Conservation (phyloP, 2,797 vertebrate genomes). For the Scleropages formosus region DNA sequence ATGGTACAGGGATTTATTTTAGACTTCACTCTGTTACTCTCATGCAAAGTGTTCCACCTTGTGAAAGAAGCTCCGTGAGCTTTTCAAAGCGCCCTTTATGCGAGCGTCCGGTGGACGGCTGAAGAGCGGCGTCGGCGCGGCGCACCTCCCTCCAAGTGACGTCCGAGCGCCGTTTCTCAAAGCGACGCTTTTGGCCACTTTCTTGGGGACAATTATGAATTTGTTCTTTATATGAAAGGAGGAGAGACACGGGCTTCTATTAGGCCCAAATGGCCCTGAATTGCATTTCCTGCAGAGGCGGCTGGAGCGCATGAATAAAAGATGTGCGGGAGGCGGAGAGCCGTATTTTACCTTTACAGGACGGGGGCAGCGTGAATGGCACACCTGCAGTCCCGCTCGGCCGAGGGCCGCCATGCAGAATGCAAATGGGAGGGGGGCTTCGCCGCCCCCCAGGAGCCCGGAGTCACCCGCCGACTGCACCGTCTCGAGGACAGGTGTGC, state of each 20-base stretch:
- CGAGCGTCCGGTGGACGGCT: no score
- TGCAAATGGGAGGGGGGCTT: conserved; percentile 51
- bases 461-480: conserved; percentile 55
- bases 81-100: no score
- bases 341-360: conserved; percentile 70
- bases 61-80: no score
- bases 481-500: conserved; percentile 6
- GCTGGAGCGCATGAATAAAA: conserved; percentile 68
- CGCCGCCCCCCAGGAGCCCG: conserved; percentile 42
- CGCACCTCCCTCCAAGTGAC: neutral
- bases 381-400: conserved; percentile 64
- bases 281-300: conserved; percentile 46
- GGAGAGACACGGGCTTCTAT: conserved; percentile 28
- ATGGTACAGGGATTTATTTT: no score
- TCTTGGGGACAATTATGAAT: conserved; percentile 4
- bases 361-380: conserved; percentile 63
- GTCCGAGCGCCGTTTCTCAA: neutral
- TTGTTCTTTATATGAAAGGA: conserved; percentile 8
- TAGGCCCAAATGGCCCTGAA: conserved; percentile 43
- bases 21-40: no score
- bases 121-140: no score
- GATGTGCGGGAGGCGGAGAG: conserved; percentile 52
- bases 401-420: conserved; percentile 63
- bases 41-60: no score
- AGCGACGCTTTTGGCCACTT: neutral